These are phyloP conservation scores for Calephelis perditalis DNA, from an alignment of 2,888 invertebrate species.

Conservation along the genomic window DNA sequence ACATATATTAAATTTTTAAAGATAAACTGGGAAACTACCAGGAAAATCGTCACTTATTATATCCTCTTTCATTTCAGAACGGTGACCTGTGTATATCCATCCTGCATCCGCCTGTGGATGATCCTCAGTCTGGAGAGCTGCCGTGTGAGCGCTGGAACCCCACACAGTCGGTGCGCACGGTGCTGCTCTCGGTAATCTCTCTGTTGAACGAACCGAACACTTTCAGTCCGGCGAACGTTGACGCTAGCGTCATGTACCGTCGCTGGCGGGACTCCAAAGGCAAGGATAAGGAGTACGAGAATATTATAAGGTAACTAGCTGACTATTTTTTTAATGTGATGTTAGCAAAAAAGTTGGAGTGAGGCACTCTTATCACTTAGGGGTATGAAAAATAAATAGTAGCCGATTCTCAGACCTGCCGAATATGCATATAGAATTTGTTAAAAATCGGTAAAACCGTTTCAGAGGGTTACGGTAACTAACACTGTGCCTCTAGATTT, in stretches of 20 bases:
- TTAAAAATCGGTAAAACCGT: too few species aligned
- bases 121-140: slow-evolving; percentile 98
- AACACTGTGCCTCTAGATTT: too few species aligned
- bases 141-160: slow-evolving; percentile 99
- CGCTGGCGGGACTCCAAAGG: slow-evolving; percentile 99
- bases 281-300: slow-evolving; percentile 98
- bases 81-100: slow-evolving; percentile 99
- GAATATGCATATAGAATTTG: too few species aligned
- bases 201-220: slow-evolving; percentile 99
- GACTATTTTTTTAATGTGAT: too few species aligned
- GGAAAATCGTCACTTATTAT: not conserved
- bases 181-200: slow-evolving; percentile 98
- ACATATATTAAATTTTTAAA: too few species aligned
- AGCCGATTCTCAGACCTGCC: too few species aligned
- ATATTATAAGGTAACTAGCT: slow-evolving; percentile 91
- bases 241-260: slow-evolving; percentile 99
- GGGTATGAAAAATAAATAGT: too few species aligned
- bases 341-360: too few species aligned
- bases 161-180: slow-evolving; percentile 99
- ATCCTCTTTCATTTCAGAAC: slow-evolving; percentile 82
- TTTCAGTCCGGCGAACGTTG: slow-evolving; percentile 99
- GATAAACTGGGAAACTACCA: too few species aligned
- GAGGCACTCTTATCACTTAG: too few species aligned
- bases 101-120: slow-evolving; percentile 98
- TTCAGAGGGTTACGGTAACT: too few species aligned